Conservation (phyloP, 2,113 vertebrate species). For the Tor tambroides region DNA sequence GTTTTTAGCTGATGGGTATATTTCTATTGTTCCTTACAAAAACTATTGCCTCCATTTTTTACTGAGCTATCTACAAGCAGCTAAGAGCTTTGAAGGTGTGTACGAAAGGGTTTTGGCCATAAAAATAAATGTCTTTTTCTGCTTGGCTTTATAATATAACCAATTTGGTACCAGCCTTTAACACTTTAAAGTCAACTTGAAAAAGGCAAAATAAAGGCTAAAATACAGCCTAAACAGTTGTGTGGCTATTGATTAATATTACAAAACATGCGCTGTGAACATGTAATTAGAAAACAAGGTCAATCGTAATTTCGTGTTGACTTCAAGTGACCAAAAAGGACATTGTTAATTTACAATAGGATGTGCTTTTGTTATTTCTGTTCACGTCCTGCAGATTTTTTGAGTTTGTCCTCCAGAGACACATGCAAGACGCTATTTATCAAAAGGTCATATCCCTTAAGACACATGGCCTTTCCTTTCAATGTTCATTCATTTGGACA, state of each 20-base stretch:
- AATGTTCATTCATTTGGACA: slow-evolving; percentile 30
- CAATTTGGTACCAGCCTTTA: background rate
- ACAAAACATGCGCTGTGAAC: background rate
- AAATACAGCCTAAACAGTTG: background rate
- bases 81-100: background rate
- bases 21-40: background rate
- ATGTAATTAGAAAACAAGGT: background rate
- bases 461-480: slow-evolving; percentile 52
- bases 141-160: background rate
- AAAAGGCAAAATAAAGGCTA: background rate
- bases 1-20: slow-evolving; percentile 24
- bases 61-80: background rate
- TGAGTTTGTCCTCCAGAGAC: slow-evolving; percentile 12
- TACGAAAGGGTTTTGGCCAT: background rate
- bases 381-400: background rate
- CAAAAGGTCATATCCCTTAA: slow-evolving; percentile 60
- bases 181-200: background rate
- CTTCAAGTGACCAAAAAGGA: background rate
- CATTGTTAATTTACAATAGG: background rate
- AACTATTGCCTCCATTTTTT: slow-evolving; percentile 27
- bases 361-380: background rate
- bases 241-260: background rate
- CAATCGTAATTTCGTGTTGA: background rate
- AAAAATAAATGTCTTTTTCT: background rate
- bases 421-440: slow-evolving; percentile 28